Percentiles rank a stretch among this genome's conserved stretches.
Evolutionary conservation across 2,113 vertebrate genomes (phyloP).

Genomic region (Anoura caudifer): DNA sequence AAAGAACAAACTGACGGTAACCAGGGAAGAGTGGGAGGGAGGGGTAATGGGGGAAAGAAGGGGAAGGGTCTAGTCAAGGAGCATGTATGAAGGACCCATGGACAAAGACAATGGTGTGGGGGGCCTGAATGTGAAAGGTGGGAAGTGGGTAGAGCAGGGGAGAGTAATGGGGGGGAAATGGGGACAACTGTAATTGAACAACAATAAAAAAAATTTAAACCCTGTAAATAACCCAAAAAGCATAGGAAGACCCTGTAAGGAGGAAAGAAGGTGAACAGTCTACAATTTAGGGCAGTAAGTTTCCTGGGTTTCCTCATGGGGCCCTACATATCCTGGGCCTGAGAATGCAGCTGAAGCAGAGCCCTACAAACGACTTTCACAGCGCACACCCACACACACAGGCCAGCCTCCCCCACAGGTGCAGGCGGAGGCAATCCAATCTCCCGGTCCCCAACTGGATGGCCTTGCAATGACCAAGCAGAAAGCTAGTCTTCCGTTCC

Average conservation of each 20-base stretch:
- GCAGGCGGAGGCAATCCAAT: neutral
- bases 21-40: too few relatives aligned
- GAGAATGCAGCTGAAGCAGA: neutral
- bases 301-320: neutral
- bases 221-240: neutral
- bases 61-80: too few relatives aligned
- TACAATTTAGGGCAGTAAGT: too few relatives aligned
- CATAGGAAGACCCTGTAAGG: neutral
- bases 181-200: too few relatives aligned
- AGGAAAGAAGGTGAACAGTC: neutral
- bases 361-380: neutral
- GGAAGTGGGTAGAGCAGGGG: too few relatives aligned
- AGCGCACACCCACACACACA: neutral
- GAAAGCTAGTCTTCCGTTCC: neutral
- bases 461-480: neutral
- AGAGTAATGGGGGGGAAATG: too few relatives aligned
- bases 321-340: neutral
- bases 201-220: neutral
- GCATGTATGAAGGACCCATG: too few relatives aligned
- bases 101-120: too few relatives aligned
- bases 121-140: too few relatives aligned
- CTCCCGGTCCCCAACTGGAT: fast-evolving
- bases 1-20: too few relatives aligned
- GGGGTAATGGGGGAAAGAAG: too few relatives aligned
- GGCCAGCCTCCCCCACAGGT: neutral